Evolutionary conservation across 1,140 invertebrate species (phyloP).

Genomic region (Lasioglossum albipes): DNA sequence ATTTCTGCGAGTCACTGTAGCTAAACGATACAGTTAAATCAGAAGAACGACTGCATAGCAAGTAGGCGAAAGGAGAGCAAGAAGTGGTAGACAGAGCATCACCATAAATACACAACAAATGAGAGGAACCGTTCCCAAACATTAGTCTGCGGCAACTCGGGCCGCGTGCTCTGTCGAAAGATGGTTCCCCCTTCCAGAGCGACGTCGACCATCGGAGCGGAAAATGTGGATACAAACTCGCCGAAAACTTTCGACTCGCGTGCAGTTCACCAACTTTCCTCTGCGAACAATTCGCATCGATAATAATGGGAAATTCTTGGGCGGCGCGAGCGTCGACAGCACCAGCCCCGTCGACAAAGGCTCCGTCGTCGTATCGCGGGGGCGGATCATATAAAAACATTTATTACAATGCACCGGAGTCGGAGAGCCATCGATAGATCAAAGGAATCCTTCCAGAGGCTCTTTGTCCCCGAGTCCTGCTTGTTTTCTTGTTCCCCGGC

Average conservation of each 20-base stretch:
- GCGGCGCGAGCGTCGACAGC: not conserved
- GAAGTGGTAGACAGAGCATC: too few species aligned
- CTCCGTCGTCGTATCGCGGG: not conserved
- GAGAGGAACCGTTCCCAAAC: too few species aligned
- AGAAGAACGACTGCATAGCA: too few species aligned
- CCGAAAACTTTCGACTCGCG: not conserved
- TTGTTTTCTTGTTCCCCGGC: too few species aligned
- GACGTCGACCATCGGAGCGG: not conserved
- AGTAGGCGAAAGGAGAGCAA: too few species aligned
- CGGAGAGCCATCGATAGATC: conserved; percentile 30
- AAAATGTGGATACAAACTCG: not conserved
- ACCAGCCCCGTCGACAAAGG: not conserved
- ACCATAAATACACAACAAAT: too few species aligned
- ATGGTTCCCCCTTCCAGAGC: not conserved
- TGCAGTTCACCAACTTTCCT: not conserved
- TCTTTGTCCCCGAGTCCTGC: conserved; percentile 26
- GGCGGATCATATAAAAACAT: conserved; percentile 12
- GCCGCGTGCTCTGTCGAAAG: too few species aligned
- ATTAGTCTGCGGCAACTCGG: too few species aligned
- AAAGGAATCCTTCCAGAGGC: conserved; percentile 31
- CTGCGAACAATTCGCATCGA: not conserved
- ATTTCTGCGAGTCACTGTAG: too few species aligned
- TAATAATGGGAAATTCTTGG: conserved; percentile 12
- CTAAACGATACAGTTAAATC: too few species aligned
- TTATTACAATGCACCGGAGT: not conserved